Base-by-base conservation (phyloP, 2,797 vertebrate genomes). In the Acanthis flammea region DNA sequence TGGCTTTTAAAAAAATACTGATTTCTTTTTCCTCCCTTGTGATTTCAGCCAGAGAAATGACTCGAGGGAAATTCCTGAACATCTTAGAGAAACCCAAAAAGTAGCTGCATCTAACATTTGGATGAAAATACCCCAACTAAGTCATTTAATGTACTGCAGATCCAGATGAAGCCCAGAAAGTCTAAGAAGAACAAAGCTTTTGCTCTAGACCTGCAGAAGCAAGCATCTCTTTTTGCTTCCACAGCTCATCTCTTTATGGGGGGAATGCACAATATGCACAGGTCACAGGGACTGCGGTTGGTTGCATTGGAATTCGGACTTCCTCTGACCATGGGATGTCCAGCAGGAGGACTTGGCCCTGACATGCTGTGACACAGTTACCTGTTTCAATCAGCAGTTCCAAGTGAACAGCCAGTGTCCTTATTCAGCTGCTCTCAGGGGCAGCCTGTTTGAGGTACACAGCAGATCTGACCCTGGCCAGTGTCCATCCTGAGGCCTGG, bases 21-120 rank as follows among this genome's bases (percentile, higher is more conserved):
- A 82, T 95, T 35, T 96, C 68, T 92, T 74, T 55, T 96, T 95
- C 63, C 47, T 92, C 17, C 35, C 96, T 95, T 98, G 88, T 98
- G 97, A 92, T 98, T 98, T 61, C 98, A 99, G 99, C 99, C 84
- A 98, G 99, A 96, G 99, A 99, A 98, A 99, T 99, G 99, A 99
- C 99, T 85, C 98, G 99, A 76, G 99, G 99, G 14, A 99, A 99
- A 95, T 99, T 99, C 96, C 98, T 99, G 94, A 99, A 99, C 97
- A 99, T 99, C 97, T 96, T 99, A 97, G 99, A 99, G 97, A 99
- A 99, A 96, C 98, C 98, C 51, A 99, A 99, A 98, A 99, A 99
- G 97, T 99, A 98, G 97, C 93, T 70, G 58, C 88, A 63, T 51
- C 23, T 72, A 85, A 35, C 33, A 2, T 71, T 91, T 50, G 83